phyloP scores from a whole-genome alignment of 2,113 vertebrate genomes.

The Nematolebias whitei region DNA sequence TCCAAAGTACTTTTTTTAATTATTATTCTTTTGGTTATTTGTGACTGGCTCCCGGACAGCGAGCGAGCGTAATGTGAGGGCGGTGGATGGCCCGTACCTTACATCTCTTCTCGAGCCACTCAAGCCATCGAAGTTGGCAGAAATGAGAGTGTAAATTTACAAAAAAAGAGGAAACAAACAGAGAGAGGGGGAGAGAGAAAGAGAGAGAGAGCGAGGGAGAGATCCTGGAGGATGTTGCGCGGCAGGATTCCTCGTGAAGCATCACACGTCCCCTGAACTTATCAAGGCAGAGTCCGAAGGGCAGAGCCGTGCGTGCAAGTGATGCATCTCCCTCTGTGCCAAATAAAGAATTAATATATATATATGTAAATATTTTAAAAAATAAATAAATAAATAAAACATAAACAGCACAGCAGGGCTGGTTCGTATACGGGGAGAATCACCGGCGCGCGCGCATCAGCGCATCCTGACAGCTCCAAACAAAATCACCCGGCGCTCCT shows the following conservation, averaged over 20 bases:
- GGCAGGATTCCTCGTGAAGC: constrained; percentile 57
- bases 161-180: constrained; percentile 4
- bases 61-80: constrained; percentile 73
- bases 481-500: too few species aligned
- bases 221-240: constrained; percentile 60
- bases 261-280: constrained; percentile 66
- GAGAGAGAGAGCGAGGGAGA: constrained; percentile 40
- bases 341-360: too few species aligned
- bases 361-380: too few species aligned
- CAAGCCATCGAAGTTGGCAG: constrained; percentile 77
- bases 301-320: constrained; percentile 71
- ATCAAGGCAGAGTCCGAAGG: constrained; percentile 67
- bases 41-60: constrained; percentile 56
- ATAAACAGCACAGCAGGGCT: constrained; percentile 57
- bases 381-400: too few species aligned
- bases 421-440: constrained; percentile 66
- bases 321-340: constrained; percentile 66
- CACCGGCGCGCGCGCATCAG: constrained; percentile 66
- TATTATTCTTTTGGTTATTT: background rate
- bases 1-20: constrained; percentile 69
- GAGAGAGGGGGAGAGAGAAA: constrained; percentile 40
- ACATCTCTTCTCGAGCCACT: constrained; percentile 73
- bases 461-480: constrained; percentile 61
- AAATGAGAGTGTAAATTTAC: background rate
- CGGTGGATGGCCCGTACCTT: constrained; percentile 71